Conservation (phyloP, 2,797 vertebrate genomes). For the Tokudaia muenninki region DNA sequence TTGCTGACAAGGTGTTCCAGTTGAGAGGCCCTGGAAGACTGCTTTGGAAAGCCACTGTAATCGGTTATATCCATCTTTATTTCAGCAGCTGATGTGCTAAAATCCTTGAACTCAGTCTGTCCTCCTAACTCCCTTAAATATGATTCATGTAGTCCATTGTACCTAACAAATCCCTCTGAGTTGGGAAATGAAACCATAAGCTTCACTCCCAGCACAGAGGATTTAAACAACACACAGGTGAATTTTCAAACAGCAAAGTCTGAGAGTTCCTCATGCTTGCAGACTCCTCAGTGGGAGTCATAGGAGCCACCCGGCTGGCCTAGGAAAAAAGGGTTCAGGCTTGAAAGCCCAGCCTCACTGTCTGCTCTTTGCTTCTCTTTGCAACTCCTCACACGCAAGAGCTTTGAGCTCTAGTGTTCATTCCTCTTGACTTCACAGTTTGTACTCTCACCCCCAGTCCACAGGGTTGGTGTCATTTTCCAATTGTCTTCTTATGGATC, state of each 20-base stretch:
- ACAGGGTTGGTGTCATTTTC: not conserved
- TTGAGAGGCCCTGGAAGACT: conserved; percentile 2
- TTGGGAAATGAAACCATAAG: not conserved
- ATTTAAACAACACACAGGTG: not conserved
- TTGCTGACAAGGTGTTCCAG: conserved; percentile 56
- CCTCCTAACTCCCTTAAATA: conserved; percentile 71
- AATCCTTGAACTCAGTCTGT: conserved; percentile 70
- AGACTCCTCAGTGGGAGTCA: fast-evolving
- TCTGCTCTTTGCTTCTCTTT: not conserved
- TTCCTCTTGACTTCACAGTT: not conserved
- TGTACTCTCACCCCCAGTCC: not conserved
- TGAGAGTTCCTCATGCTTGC: not conserved
- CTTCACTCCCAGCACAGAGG: not conserved
- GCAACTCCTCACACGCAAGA: not conserved
- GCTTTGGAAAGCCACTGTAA: conserved; percentile 57
- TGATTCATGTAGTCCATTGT: conserved; percentile 66
- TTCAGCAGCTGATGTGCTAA: conserved; percentile 21
- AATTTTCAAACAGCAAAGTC: not conserved
- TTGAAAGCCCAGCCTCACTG: not conserved
- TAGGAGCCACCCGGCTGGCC: not conserved
- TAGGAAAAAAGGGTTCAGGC: not conserved
- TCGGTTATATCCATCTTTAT: conserved; percentile 77
- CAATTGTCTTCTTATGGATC: not conserved
- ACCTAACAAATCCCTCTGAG: conserved; percentile 25
- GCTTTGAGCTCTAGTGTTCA: not conserved